Base-by-base conservation (phyloP, 2,888 invertebrate species). In the Pollenia griseotomentosa region DNA sequence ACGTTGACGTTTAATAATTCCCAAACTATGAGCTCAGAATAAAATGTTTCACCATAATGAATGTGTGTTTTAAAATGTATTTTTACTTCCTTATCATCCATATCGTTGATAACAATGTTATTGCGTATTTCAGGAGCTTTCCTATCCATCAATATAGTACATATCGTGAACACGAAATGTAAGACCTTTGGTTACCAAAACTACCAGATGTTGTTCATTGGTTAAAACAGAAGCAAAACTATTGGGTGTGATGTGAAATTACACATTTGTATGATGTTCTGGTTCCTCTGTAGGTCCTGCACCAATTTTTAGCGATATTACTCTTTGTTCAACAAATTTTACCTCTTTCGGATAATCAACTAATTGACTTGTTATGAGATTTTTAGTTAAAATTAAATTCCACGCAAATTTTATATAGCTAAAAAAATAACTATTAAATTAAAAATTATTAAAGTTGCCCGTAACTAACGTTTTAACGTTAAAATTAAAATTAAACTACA, bases 161-260 rank as follows among this genome's bases (percentile, higher is more conserved):
- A n/a, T n/a, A n/a, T 94, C 91, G 86, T 93, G 93, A 9, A 93
- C 90, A 10, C 92, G 92, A 85, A 92, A 93, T 12, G 96, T 95
- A 63, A 97, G 92, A 75, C 97, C 93, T 75, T 99, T 98, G 90
- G 96, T 96, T 0, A 96, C 95, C 2, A 98, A 94, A 75, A 96
- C 95, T 0, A 97, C 94, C 33, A 96, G 94, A 0, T 95, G 95
- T 89, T 94, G 93, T 2, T 94, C 94, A 1, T 94, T 89, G 68
- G 94, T 94, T 68, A 97, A 94, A 5, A 94, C 93, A 51, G 94
- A 93, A 0, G 96, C 96, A 23, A 96, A 96, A 0, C 97, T 97
- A 90, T 97, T 96, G 0, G 99, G 99, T 68, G 99, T 94, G 94
- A 99, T 99, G 63, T 99, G 94, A 93, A 99, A 99, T 90, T 97